Percentiles rank a stretch among this genome's conserved stretches.
Conservation (phyloP, 2,797 vertebrate genomes). For the Pygocentrus nattereri region DNA sequence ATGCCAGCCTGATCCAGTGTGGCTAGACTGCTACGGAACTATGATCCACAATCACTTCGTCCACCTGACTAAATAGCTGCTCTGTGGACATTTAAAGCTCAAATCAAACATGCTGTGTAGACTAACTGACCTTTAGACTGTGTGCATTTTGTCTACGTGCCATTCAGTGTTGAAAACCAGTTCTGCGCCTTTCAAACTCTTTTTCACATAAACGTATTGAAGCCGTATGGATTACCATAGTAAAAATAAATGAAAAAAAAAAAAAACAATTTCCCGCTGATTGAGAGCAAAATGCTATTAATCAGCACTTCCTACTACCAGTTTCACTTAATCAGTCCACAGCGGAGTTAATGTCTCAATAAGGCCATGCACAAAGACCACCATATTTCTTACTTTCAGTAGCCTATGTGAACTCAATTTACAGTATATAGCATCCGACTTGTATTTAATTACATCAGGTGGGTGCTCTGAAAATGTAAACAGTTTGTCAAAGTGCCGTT, state of each 20-base stretch:
- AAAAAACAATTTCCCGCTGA: background rate
- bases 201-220: background rate
- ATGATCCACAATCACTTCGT: background rate
- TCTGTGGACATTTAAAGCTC: conserved; percentile 14
- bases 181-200: background rate
- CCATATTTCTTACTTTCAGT: background rate
- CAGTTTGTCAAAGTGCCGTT: conserved; percentile 61
- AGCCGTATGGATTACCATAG: background rate
- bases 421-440: background rate
- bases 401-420: background rate
- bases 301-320: background rate
- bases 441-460: conserved; percentile 15
- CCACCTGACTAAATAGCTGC: conserved; percentile 27
- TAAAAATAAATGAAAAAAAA: background rate
- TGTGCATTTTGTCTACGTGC: background rate
- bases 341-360: background rate
- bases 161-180: background rate
- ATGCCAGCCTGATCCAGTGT: background rate
- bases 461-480: conserved; percentile 50
- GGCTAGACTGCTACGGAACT: background rate
- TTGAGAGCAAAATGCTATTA: background rate
- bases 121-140: conserved; percentile 32
- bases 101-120: conserved; percentile 22
- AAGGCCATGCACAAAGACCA: background rate
- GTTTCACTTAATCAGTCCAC: background rate